Base-by-base conservation (phyloP, 2,888 invertebrate genomes). In the Rhingia campestris region DNA sequence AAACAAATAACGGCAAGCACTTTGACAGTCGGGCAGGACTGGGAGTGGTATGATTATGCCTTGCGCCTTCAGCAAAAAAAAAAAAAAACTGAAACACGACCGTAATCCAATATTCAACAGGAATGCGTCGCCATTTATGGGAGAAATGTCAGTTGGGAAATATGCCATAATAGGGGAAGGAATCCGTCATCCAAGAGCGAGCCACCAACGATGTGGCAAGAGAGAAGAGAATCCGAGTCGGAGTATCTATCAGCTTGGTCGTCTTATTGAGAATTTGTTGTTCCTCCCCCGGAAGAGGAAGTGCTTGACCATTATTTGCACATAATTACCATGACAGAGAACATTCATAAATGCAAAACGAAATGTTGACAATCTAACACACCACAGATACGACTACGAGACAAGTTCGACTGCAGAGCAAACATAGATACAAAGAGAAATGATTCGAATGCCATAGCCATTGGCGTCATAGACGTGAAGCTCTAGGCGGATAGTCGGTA, bases 101-200 rank as follows among this genome's bases (percentile, higher is more conserved):
- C 51, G 47, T 56, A 63, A 70, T 81, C 39, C 59, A 75, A 66
- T 75, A 81, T 81, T 81, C 75, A 81, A 81, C 81, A 81, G 81
- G 81, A 81, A 81, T 76, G 76, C 76, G 70, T 81, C 53, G 12
- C 32, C 45, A 70, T 81, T 76, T 81, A 70, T 75, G 53, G 53
- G 45, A 59, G 30, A 70, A 64, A 47, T 64, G 54, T 39, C 47
- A 73, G 39, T 35, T 56, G 43, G 4, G 22, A 58, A 64, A 59
- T 33, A 45, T 70, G 22, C 67, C 56, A 80, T 74, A 70, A 76
- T 41, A 53, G 73, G 30, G 35, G 32, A 63, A 47, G 22, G 22
- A 1, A 22, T 22, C 22, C 2, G 22, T 22, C 22, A 22, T 22
- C 2, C 22, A 22, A 22, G 22, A 22, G 22, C 1, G 22, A 22